These are phyloP conservation scores for Ormia ochracea DNA, from an alignment of 2,888 invertebrate genomes.

Conservation along the genomic window DNA sequence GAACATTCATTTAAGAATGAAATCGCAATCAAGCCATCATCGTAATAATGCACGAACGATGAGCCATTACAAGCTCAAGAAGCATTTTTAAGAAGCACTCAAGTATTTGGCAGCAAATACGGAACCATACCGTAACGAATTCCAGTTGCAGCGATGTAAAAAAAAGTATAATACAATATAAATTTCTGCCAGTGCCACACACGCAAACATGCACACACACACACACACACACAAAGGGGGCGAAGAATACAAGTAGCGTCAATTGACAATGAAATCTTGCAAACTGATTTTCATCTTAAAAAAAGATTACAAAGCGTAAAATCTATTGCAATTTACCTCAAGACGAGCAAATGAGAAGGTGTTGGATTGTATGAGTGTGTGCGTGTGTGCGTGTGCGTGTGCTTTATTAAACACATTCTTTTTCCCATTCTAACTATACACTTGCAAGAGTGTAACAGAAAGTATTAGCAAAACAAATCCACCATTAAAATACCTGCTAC, in stretches of 20 bases:
- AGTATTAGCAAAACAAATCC: no score
- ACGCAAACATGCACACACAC: neutral
- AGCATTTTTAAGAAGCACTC: slow-evolving; percentile 57
- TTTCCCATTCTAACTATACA: no score
- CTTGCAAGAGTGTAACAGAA: no score
- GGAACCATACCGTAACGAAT: slow-evolving; percentile 3
- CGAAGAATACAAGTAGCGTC: slow-evolving; percentile 21
- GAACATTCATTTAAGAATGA: slow-evolving; percentile 18
- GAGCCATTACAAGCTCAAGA: slow-evolving; percentile 52
- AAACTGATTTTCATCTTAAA: slow-evolving; percentile 4
- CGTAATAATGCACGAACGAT: slow-evolving; percentile 31
- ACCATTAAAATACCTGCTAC: no score
- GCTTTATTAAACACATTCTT: no score
- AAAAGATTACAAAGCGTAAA: neutral
- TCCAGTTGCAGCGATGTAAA: neutral
- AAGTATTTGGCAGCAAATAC: slow-evolving; percentile 58
- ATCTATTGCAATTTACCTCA: neutral
- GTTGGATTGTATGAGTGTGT: neutral
- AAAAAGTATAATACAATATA: no score
- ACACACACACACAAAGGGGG: neutral
- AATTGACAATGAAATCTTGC: slow-evolving; percentile 44
- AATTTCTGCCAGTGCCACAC: no score
- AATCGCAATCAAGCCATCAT: slow-evolving; percentile 52
- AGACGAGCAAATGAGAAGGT: neutral
- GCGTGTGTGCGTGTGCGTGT: no score